phyloP scores from a whole-genome alignment of 2,113 vertebrate genomes.

The Polypterus bichir region DNA sequence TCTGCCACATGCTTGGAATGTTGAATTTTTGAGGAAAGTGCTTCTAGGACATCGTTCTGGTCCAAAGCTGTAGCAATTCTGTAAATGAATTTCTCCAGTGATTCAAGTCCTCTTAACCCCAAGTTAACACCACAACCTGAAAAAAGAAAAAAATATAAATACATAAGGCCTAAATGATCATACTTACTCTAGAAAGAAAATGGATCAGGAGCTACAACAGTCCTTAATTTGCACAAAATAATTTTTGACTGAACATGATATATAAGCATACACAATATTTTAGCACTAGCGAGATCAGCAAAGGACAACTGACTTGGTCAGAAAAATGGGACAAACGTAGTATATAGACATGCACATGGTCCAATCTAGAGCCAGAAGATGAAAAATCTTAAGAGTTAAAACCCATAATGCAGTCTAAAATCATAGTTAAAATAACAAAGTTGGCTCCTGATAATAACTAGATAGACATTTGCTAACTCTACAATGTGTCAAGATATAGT shows the following conservation, averaged over 20 bases:
- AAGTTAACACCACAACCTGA: conserved; percentile 61
- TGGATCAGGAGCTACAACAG: background rate
- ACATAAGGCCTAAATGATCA: background rate
- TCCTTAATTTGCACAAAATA: background rate
- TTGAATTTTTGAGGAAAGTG: conserved; percentile 49
- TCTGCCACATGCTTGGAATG: conserved; percentile 52
- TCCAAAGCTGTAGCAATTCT: conserved; percentile 47
- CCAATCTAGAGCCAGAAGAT: too few relatives aligned
- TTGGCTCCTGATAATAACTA: too few relatives aligned
- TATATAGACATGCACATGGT: too few relatives aligned
- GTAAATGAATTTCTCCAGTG: conserved; percentile 54
- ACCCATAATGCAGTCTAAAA: too few relatives aligned
- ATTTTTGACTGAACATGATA: background rate
- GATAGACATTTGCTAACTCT: too few relatives aligned
- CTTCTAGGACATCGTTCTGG: conserved; percentile 55
- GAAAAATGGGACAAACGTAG: too few relatives aligned
- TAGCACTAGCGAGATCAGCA: too few relatives aligned
- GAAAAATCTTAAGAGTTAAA: too few relatives aligned
- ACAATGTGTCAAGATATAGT: too few relatives aligned
- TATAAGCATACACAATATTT: background rate
- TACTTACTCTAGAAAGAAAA: background rate
- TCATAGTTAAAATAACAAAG: too few relatives aligned
- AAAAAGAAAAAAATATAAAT: conserved; percentile 12
- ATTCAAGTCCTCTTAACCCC: conserved; percentile 53
- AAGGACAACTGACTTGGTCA: too few relatives aligned